phyloP scores from a whole-genome alignment of 1,140 invertebrate species.

The Aphis gossypii region DNA sequence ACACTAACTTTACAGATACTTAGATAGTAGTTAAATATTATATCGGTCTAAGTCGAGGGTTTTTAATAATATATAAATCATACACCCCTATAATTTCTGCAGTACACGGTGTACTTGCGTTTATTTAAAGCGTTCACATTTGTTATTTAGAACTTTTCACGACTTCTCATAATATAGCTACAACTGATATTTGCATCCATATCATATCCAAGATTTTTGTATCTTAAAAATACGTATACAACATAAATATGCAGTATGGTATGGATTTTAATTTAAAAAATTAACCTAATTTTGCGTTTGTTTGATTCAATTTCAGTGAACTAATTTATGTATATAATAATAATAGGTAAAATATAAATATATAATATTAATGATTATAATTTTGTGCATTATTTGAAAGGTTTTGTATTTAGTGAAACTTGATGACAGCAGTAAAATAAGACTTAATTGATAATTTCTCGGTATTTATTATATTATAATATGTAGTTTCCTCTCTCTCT shows the following conservation, averaged over 20 bases:
- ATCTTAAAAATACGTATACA: not conserved
- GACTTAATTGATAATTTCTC: slow-evolving; percentile 8
- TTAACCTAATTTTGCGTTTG: not conserved
- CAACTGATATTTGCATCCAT: not conserved
- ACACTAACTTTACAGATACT: not conserved
- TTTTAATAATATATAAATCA: not conserved
- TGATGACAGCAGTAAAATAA: not conserved
- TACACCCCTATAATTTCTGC: not conserved
- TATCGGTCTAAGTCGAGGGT: not conserved
- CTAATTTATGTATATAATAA: not conserved
- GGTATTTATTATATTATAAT: not conserved
- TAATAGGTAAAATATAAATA: not conserved
- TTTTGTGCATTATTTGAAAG: not conserved
- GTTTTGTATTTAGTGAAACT: not conserved
- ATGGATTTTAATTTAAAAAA: not conserved
- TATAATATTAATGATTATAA: not conserved
- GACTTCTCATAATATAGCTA: not conserved
- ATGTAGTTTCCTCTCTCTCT: not conserved
- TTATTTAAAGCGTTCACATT: not conserved
- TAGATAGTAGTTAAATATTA: not conserved
- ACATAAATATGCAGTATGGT: not conserved
- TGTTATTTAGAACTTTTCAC: not conserved
- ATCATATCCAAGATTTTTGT: no score
- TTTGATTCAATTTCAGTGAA: not conserved
- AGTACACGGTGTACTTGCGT: not conserved